phyloP scores from a whole-genome alignment of 1,140 invertebrate species.

The Ooceraea biroi region DNA sequence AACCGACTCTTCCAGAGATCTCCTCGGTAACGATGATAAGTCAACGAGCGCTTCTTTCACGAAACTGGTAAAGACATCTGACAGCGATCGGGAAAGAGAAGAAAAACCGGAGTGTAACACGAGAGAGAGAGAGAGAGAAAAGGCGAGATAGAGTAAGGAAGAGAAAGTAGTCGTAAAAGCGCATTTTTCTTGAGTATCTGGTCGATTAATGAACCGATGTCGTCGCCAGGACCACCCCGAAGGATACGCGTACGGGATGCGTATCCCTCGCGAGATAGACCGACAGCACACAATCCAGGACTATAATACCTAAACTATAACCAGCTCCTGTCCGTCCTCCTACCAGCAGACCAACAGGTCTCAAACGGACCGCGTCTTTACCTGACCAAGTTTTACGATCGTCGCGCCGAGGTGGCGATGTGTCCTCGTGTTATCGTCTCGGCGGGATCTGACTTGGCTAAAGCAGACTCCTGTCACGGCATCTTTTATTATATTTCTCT shows the following conservation, averaged over 20 bases:
- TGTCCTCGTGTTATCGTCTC: slow-evolving; percentile 84
- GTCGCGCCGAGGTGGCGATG: slow-evolving; percentile 86
- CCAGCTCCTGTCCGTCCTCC: slow-evolving; percentile 79
- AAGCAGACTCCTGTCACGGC: slow-evolving; percentile 71
- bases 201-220: slow-evolving; percentile 85
- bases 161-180: slow-evolving; percentile 75
- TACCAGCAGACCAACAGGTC: slow-evolving; percentile 60
- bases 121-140: background rate
- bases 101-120: background rate
- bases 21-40: slow-evolving; percentile 42
- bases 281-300: slow-evolving; percentile 67
- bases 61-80: slow-evolving; percentile 19
- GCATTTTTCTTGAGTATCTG: slow-evolving; percentile 83
- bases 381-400: slow-evolving; percentile 86
- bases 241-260: slow-evolving; percentile 79
- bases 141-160: slow-evolving; percentile 38
- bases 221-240: slow-evolving; percentile 83
- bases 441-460: slow-evolving; percentile 82
- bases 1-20: slow-evolving; percentile 5
- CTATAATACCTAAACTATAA: slow-evolving; percentile 83
- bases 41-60: slow-evolving; percentile 19
- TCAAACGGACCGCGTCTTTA: slow-evolving; percentile 85
- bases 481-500: slow-evolving; percentile 71
- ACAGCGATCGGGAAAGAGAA: background rate
- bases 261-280: slow-evolving; percentile 77